phyloP scores from a whole-genome alignment of 2,113 vertebrate genomes.

The Mormyrus lacerda region DNA sequence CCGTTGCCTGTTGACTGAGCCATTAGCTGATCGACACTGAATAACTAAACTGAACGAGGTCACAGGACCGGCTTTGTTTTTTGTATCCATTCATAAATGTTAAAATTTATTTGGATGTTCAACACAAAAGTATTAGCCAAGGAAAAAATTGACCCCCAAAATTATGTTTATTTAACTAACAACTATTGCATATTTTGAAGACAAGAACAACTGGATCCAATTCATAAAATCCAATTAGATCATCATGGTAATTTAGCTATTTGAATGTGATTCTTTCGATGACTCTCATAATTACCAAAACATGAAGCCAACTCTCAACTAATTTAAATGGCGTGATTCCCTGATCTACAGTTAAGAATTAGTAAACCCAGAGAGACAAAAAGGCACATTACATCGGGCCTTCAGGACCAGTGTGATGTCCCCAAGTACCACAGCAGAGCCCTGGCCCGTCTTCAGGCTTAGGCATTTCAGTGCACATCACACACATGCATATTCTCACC shows the following conservation, averaged over 20 bases:
- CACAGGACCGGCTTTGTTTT: not conserved
- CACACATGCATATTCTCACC: conserved; percentile 44
- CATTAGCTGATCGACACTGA: not conserved
- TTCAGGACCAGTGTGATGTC: not conserved
- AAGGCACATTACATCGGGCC: not conserved
- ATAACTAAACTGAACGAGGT: not conserved
- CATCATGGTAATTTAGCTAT: not conserved
- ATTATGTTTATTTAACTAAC: not conserved
- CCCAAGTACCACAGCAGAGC: not conserved
- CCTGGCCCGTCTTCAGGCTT: not conserved
- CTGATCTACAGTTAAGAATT: not conserved
- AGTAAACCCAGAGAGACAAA: not conserved
- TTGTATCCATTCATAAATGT: not conserved
- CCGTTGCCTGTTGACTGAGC: not conserved
- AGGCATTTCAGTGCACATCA: not conserved
- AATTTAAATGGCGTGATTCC: not conserved
- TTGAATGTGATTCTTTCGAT: not conserved
- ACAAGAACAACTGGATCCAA: not conserved
- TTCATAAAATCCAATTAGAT: not conserved
- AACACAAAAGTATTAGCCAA: not conserved
- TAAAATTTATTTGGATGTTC: not conserved
- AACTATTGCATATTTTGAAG: not conserved
- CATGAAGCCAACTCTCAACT: not conserved
- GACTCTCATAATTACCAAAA: not conserved
- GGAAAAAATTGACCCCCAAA: not conserved